Conservation (phyloP, 2,113 vertebrate species). For the Alosa alosa region DNA sequence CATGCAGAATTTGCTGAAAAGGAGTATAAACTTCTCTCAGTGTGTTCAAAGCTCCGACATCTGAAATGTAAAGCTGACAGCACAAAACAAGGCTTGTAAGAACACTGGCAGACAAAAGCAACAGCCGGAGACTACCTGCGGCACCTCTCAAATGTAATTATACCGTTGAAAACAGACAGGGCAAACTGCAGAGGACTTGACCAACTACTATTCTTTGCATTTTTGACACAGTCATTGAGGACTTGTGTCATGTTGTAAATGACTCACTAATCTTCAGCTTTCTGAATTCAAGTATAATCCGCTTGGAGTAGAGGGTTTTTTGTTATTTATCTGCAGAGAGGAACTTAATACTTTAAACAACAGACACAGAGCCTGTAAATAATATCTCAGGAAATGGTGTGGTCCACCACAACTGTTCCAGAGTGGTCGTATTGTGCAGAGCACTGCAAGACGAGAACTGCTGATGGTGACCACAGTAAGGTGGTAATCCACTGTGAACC, state of each 20-base stretch:
- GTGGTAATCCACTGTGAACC: background rate
- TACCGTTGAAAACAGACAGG: background rate
- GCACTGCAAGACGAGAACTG: conserved; percentile 50
- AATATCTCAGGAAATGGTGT: conserved; percentile 65
- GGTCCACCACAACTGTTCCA: conserved; percentile 62
- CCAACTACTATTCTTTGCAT: background rate
- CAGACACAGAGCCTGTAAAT: conserved; percentile 38
- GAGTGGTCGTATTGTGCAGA: conserved; percentile 32
- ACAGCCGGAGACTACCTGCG: background rate
- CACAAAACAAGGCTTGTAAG: background rate
- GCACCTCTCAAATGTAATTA: background rate
- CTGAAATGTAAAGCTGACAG: background rate
- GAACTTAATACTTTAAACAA: background rate
- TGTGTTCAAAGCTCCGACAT: background rate
- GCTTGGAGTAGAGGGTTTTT: background rate
- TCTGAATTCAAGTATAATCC: conserved; percentile 2
- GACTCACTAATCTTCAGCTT: background rate
- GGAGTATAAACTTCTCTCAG: background rate
- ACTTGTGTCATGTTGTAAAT: background rate
- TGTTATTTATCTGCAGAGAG: background rate
- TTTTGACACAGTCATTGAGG: background rate
- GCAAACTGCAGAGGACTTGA: background rate
- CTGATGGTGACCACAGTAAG: conserved; percentile 19
- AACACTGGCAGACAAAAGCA: background rate
- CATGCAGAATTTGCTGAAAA: background rate